Evolutionary conservation across 2,113 vertebrate genomes (phyloP), one percentile per base, ranked within the genome.

Genomic region (Egretta garzetta): DNA sequence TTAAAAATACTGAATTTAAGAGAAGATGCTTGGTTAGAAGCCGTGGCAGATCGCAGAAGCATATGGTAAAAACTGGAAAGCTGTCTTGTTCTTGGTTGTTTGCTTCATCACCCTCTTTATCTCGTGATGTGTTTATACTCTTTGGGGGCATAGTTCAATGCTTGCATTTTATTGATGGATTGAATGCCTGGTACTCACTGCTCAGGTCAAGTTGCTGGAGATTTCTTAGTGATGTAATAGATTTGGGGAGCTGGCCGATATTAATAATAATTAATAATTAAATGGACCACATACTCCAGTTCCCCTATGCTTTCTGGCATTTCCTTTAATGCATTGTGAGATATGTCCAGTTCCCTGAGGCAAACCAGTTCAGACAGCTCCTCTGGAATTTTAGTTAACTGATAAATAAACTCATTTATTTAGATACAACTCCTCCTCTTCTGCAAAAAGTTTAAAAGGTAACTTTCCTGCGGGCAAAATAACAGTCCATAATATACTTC

Each of bases 321-420:
- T 72, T 94, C 93, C 89, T 62, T 92, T 68, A 98, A 91, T 23
- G 66, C 92, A 56, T 97, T 98, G 92, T 98, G 80, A 81, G 98
- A 98, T 55, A 98, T 70, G 91, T 98, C 97, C 72, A 98, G 97
- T 49, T 90, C 83, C 96, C 86, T 95, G 53, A 98, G 95, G 64
- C 94, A 94, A 71, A 39, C 76, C 93, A 98, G 87, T 56, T 94
- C 90, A 90, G 80, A 85, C 28, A 98, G 74, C 32, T 98, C 96
- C 77, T 97, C 96, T 88, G 97, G 88, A 93, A 98, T 70, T 87
- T 72, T 83, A 87, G 90, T 97, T 82, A 98, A 90, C 98, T 98
- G 84, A 71, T 92, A 91, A 72, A 96, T 66, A 62, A 89, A 84
- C 90, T 20, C 14, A 55, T 66, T 81, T 53, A 66, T 33, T 45